Evolutionary conservation across 2,797 vertebrate species (phyloP), one percentile per base, ranked within the genome.

Genomic region (Lithobates pipiens): DNA sequence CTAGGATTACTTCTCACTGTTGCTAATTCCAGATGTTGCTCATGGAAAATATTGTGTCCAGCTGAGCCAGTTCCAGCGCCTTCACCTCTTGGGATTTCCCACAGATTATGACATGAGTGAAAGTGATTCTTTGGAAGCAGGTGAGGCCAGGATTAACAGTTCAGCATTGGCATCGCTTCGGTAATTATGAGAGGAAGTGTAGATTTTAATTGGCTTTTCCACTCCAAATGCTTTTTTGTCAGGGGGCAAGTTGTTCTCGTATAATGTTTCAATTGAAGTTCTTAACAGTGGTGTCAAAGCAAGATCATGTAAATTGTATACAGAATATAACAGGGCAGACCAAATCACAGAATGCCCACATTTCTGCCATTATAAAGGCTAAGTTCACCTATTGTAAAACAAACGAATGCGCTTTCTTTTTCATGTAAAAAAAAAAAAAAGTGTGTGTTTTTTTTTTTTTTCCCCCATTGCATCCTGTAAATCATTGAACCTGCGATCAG

Each of bases 21-120:
- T 70, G n/a, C 34, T 61, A 71, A 13, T 32, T 42, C 83, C 75
- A 78, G 75, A 84, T 84, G 83, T 44, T 84, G 25, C 63, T 84
- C 74, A 77, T 57, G 82, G 65, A 61, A 63, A 71, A 84, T 70
- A 36, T 61, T 50, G 42, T 39, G 54, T 76, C 32, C 81, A 83
- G 81, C 81, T 76, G 81, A 61, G 57, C 54, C 16, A 2, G 5
- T 82, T 69, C 18, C 21, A 81, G 67, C 29, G n/a, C 36, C 63
- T 75, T 32, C 42, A 65, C 61, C 42, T 11, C 72, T 2, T 83
- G 73, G 72, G 72, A 69, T 29, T 76, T 82, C 15, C 27, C 54
- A 5, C 39, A 32, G 27, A 50, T 65, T 11, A 23, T 36, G 29
- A 27, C 46, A 39, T 54, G 70, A 65, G 65, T 63, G 32, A 46